Conservation (phyloP, 1,140 invertebrate genomes). For the Halesus radiatus region DNA sequence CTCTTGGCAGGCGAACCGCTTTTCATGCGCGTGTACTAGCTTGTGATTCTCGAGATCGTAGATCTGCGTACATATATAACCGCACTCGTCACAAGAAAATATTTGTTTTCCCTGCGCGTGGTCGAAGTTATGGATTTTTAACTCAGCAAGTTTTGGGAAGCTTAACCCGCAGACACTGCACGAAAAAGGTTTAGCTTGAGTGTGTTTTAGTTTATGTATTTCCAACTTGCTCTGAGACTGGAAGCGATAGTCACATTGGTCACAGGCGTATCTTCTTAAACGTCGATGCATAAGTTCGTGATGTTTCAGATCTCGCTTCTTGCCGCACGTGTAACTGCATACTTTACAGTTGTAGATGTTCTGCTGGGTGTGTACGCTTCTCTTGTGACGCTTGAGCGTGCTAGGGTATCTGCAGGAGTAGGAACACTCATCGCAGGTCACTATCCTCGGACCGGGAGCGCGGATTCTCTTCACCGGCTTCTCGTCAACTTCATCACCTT, state of each 20-base stretch:
- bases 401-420: conserved; percentile 23
- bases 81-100: conserved; percentile 40
- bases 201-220: conserved; percentile 39
- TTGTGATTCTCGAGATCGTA: conserved; percentile 66
- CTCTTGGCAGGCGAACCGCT: conserved; percentile 60
- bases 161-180: conserved; percentile 63
- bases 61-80: conserved; percentile 15
- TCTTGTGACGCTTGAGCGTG: conserved; percentile 66
- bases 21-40: conserved; percentile 68
- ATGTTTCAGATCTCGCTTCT: conserved; percentile 32
- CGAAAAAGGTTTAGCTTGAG: conserved; percentile 44
- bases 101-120: conserved; percentile 36
- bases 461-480: conserved; percentile 13
- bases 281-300: conserved; percentile 37
- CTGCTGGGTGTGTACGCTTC: conserved; percentile 65
- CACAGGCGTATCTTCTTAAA: conserved; percentile 25
- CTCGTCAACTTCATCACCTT: neutral
- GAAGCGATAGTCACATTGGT: conserved; percentile 38
- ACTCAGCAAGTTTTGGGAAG: conserved; percentile 63
- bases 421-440: conserved; percentile 18
- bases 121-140: conserved; percentile 49
- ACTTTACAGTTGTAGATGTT: conserved; percentile 68
- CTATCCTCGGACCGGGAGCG: conserved; percentile 20
- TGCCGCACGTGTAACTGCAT: conserved; percentile 59
- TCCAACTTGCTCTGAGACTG: conserved; percentile 20